Evolutionary conservation across 2,113 vertebrate genomes (phyloP).

Genomic region (Edolisoma coerulescens): DNA sequence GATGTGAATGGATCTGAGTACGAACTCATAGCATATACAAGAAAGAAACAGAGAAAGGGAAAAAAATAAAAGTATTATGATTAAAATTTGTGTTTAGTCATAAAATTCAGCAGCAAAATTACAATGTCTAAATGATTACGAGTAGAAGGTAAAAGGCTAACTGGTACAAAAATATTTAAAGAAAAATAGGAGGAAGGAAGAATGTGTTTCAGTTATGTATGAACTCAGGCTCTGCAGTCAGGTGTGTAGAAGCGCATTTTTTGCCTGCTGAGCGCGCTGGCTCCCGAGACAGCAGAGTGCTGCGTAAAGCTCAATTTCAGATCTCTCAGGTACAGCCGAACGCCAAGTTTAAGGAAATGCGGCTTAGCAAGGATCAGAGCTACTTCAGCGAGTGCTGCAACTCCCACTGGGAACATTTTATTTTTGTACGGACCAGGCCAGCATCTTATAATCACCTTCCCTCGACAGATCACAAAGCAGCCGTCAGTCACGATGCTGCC

Average conservation of each 20-base stretch:
- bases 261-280: background rate
- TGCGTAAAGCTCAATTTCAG: background rate
- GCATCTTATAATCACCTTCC: background rate
- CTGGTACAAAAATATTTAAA: background rate
- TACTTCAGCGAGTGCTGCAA: background rate
- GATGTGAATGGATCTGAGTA: background rate
- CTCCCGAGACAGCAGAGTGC: background rate
- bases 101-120: background rate
- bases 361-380: background rate
- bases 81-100: background rate
- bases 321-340: background rate
- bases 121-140: background rate
- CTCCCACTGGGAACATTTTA: background rate
- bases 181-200: fast-evolving
- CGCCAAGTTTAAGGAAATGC: background rate
- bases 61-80: background rate
- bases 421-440: background rate
- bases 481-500: background rate
- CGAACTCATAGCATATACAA: background rate
- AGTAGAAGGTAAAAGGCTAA: background rate
- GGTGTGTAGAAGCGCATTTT: fast-evolving
- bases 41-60: background rate
- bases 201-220: background rate
- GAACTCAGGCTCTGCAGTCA: background rate
- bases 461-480: background rate